Conservation (phyloP, 2,113 vertebrate genomes). For the Ochotona curzoniae region DNA sequence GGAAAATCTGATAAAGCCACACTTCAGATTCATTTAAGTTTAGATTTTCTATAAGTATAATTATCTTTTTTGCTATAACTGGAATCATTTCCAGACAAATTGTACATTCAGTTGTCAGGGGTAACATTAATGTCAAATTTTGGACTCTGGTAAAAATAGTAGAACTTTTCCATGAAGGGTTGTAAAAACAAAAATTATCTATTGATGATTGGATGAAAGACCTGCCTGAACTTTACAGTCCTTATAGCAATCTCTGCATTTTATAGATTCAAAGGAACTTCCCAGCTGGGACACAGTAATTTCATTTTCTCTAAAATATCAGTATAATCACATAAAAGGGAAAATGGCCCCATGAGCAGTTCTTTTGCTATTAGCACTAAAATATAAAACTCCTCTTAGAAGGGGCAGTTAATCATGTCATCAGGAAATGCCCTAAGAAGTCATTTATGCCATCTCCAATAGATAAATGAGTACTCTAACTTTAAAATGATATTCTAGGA, state of each 20-base stretch:
- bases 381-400: slow-evolving; percentile 71
- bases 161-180: slow-evolving; percentile 55
- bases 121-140: slow-evolving; percentile 64
- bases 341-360: slow-evolving; percentile 74
- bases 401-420: slow-evolving; percentile 72
- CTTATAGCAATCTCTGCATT: slow-evolving; percentile 63
- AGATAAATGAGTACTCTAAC: slow-evolving; percentile 72
- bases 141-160: slow-evolving; percentile 48
- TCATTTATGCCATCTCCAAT: slow-evolving; percentile 64
- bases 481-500: slow-evolving; percentile 65
- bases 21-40: slow-evolving; percentile 30
- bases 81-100: slow-evolving; percentile 59
- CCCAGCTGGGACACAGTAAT: slow-evolving; percentile 70
- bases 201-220: slow-evolving; percentile 64
- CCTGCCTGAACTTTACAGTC: slow-evolving; percentile 47
- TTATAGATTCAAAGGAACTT: slow-evolving; percentile 73
- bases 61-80: slow-evolving; percentile 57
- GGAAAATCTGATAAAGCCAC: slow-evolving; percentile 57
- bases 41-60: slow-evolving; percentile 29
- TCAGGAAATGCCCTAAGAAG: slow-evolving; percentile 58
- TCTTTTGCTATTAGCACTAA: slow-evolving; percentile 72
- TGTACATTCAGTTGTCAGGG: slow-evolving; percentile 67
- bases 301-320: slow-evolving; percentile 79
- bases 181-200: slow-evolving; percentile 59
- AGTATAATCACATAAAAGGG: slow-evolving; percentile 76